Evolutionary conservation across 2,888 invertebrate species (phyloP), one percentile per base, ranked within the genome.

Genomic region (Eudasyphora cyanicolor): DNA sequence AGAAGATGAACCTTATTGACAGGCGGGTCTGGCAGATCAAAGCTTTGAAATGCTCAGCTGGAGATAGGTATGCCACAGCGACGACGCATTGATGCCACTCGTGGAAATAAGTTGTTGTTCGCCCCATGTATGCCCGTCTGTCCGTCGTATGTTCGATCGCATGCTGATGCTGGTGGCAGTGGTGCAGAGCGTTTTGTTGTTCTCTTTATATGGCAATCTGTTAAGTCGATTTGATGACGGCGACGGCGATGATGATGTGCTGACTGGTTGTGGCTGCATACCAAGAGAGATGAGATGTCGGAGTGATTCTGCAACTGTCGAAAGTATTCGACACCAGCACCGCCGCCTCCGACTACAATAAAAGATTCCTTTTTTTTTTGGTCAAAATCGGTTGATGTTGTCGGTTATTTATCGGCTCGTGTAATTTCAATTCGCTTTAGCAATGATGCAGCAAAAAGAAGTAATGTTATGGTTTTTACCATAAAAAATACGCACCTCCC

Each of bases 21-120:
- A 85, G 85, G 81, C 83, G 83, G 82, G 74, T 77, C 81, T 79
- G 70, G 57, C 67, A 74, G 83, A 82, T 81, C 79, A 83, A 83
- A 83, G 81, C 81, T 82, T 82, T 81, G 78, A 79, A 83, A 70
- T 64, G 73, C 79, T 32, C 85, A 79, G 82, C 76, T 76, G 82
- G 85, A 79, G 54, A 79, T 73, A 69, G 76, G 75, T 62, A 76
- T 73, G 62, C 82, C 79, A 79, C 76, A 51, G 73, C 12, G 10
- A 19, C 14, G 32, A 24, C 75, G 81, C 76, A 42, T 79, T 74
- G 82, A 82, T 82, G 76, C 79, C 82, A 82, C 76, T 75, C 75
- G 57, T 76, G 57, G 71, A 77, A 74, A 62, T 77, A 77, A 76
- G 70, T 75, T 80, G 70, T 75, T 80, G 45, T 80, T 77, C 24